These are phyloP conservation scores for Tenthredo notha DNA, from an alignment of 2,888 invertebrate species.

Conservation along the genomic window DNA sequence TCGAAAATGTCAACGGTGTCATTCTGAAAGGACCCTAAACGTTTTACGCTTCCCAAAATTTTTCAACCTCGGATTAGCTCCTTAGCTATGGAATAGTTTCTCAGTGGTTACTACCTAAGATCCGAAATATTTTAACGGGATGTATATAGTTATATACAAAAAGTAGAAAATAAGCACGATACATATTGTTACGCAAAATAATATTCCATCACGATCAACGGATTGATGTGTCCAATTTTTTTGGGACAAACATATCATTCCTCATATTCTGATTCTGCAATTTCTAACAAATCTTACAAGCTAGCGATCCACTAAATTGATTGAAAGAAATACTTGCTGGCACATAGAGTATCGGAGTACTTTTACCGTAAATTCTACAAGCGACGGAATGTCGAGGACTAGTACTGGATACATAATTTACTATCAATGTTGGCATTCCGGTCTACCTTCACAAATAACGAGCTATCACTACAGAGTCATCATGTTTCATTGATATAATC, in stretches of 20 bases:
- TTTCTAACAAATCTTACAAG: neutral
- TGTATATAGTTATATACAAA: neutral
- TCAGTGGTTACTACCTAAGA: neutral
- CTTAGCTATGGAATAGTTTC: neutral
- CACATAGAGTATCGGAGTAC: neutral
- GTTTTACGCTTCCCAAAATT: conserved; percentile 8
- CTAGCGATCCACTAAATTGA: neutral
- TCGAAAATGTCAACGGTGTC: conserved; percentile 73
- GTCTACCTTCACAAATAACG: conserved; percentile 13
- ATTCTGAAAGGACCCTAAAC: conserved; percentile 64
- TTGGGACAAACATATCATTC: neutral
- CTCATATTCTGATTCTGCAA: neutral
- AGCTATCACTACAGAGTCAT: conserved; percentile 25
- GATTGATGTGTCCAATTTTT: neutral
- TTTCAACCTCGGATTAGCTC: conserved; percentile 22
- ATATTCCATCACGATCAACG: neutral
- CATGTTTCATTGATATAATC: conserved; percentile 45
- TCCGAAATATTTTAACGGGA: neutral
- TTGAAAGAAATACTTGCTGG: neutral
- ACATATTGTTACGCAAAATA: neutral
- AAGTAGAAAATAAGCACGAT: conserved; percentile 23
- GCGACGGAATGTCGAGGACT: conserved; percentile 28
- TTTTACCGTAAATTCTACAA: neutral
- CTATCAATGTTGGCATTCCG: conserved; percentile 16
- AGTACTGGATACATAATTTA: conserved; percentile 13